Conservation (phyloP, 1,140 invertebrate genomes). For the Paraescarpia echinospica region DNA sequence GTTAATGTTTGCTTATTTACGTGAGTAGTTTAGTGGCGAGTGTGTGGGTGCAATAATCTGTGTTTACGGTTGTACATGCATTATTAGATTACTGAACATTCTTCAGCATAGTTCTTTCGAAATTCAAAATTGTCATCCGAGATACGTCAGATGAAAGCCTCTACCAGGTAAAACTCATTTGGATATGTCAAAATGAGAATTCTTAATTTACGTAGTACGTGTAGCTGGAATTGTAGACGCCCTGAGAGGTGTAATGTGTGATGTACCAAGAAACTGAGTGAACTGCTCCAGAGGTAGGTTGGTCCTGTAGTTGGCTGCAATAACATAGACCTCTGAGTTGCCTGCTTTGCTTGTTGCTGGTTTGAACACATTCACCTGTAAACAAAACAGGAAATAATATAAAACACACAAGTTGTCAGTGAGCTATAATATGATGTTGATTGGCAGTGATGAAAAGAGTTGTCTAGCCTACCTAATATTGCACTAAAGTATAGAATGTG, state of each 20-base stretch:
- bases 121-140: too few relatives aligned
- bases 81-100: too few relatives aligned
- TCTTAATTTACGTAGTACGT: too few relatives aligned
- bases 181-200: too few relatives aligned
- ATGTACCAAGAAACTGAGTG: constrained; percentile 33
- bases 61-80: too few relatives aligned
- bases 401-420: constrained; percentile 7
- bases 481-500: too few relatives aligned
- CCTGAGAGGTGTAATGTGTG: neutral
- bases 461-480: neutral
- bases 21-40: too few relatives aligned
- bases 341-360: constrained; percentile 89
- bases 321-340: constrained; percentile 89
- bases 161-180: too few relatives aligned
- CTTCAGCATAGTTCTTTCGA: too few relatives aligned
- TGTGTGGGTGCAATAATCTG: too few relatives aligned
- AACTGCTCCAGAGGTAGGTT: constrained; percentile 42
- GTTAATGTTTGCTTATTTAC: too few relatives aligned
- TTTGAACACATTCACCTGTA: constrained; percentile 71
- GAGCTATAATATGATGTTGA: constrained; percentile 18
- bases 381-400: constrained; percentile 4
- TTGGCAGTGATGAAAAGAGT: constrained; percentile 9
- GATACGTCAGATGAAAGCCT: too few relatives aligned
- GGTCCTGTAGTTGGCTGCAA: constrained; percentile 71
- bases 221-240: neutral